Base-by-base conservation (phyloP, 1,140 invertebrate species). In the Scaptodrosophila lebanonensis region DNA sequence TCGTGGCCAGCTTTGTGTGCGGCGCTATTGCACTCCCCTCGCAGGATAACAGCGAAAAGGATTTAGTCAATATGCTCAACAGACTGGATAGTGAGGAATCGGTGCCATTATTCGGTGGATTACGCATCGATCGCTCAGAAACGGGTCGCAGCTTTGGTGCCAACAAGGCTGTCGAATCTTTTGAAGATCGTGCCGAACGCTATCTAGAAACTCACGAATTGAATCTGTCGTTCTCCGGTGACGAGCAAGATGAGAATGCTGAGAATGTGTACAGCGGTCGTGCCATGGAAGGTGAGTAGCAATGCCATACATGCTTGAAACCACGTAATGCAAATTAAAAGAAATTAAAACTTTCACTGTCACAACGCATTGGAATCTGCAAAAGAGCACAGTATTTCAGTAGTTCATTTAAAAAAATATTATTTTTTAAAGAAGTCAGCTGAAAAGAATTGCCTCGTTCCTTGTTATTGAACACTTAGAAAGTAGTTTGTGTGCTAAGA, bases 121-220 rank as follows among this genome's bases (percentile, higher is more conserved):
- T 87, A 27, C 67, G 66, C 40, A 54, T 83, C 71, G 62, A 83
- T 66, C 59, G 68, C 62, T 12, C 69, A 45, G 72, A 87, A 58
- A 66, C 63, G 22, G 66, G 84, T 62, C 57, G 66, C 62, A 62
- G 71, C 65, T 83, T 69, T 39, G 68, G 68, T 20, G 68, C 61
- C 30, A 52, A 33, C 50, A 87, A 83, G 59, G 36, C 66, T 16
- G 22, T 83, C 25, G 84, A 86, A 64, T 83, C 84, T 38, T 84
- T 86, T 36, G 84, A 83, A 43, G 88, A 88, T 53, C 87, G 87
- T 64, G 84, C 85, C 60, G 76, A 83, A 42, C 76, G 85, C 47
- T 89, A 87, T 69, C 66, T 89, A 44, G 61, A 79, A 45, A 86
- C 77, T 16, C 87, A 88, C 43, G 85, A 88, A 57, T 56, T 89